phyloP scores from a whole-genome alignment of 35 echinoderm and acorn worm genomes.

The Heliocidaris tuberculata region DNA sequence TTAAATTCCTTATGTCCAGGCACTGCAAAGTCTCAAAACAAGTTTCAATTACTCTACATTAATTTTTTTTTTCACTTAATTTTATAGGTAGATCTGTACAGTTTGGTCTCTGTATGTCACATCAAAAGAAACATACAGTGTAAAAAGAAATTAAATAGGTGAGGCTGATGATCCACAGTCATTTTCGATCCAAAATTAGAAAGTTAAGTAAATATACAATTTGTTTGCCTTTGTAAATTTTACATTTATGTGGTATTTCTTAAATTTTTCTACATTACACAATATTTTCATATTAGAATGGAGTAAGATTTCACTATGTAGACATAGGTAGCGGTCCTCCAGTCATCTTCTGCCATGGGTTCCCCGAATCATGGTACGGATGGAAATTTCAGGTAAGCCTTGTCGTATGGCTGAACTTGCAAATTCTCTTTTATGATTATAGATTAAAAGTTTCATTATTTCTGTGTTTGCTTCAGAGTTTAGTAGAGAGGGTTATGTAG shows the following conservation, averaged over 20 bases:
- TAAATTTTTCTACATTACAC: too few species aligned
- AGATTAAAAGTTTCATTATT: not conserved
- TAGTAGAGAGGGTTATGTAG: constrained; percentile 42
- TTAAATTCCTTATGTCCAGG: too few species aligned
- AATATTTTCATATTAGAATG: constrained; percentile 52
- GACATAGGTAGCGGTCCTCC: constrained; percentile 82
- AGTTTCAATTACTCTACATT: too few species aligned
- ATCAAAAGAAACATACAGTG: too few species aligned
- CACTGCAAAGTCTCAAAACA: too few species aligned
- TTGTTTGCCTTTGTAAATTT: too few species aligned
- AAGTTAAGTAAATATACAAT: too few species aligned
- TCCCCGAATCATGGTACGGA: constrained; percentile 91
- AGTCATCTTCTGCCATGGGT: constrained; percentile 88
- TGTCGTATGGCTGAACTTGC: not conserved
- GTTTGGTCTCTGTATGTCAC: not conserved
- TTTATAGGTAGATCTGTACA: too few species aligned
- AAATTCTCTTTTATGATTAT: not conserved
- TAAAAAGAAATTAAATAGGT: too few species aligned
- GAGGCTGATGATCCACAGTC: not conserved
- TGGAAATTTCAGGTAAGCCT: constrained; percentile 88
- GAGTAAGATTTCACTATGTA: constrained; percentile 70
- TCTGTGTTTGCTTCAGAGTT: constrained; percentile 49
- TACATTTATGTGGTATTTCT: too few species aligned
- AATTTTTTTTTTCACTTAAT: too few species aligned
- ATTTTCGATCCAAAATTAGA: too few species aligned